A percentile compares a stretch with the other conserved stretches of the same genome.
phyloP scores from a whole-genome alignment of 1,140 invertebrate genomes.

The Dinoponera quadriceps region DNA sequence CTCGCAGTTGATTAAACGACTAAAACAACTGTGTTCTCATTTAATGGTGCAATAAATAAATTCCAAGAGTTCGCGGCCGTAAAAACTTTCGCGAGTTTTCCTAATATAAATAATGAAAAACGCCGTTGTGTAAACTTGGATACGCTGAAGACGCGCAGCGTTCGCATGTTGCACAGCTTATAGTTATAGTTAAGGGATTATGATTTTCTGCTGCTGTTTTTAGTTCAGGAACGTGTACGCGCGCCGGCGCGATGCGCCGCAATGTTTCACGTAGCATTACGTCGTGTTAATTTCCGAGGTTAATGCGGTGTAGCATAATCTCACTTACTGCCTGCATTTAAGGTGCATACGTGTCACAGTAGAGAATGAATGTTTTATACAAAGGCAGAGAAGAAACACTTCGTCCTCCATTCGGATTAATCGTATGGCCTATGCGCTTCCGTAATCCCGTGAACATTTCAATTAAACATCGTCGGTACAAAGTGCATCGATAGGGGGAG shows the following conservation, averaged over 20 bases:
- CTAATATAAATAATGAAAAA: conserved; percentile 24
- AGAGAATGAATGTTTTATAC: conserved; percentile 19
- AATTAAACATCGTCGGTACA: conserved; percentile 23
- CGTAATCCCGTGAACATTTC: background rate
- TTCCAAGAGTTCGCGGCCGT: background rate
- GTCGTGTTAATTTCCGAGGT: conserved; percentile 49
- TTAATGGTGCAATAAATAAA: conserved; percentile 16
- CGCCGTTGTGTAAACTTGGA: background rate
- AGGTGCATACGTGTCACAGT: background rate
- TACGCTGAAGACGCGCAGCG: background rate
- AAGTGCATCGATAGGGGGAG: conserved; percentile 17
- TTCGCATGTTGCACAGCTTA: background rate
- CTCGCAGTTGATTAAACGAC: background rate
- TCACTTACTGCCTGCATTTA: conserved; percentile 43
- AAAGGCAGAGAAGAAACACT: background rate
- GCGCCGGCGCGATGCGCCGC: background rate
- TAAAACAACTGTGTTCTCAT: background rate
- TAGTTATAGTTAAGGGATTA: conserved; percentile 32
- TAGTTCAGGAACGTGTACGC: conserved; percentile 19
- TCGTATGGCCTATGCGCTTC: background rate
- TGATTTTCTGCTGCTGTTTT: conserved; percentile 42
- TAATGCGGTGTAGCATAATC: conserved; percentile 53
- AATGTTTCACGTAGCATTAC: conserved; percentile 48
- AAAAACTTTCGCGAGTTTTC: background rate
- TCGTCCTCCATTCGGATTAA: conserved; percentile 14